Conservation (phyloP, 2,888 invertebrate genomes). For the Caradrina clavipalpis region DNA sequence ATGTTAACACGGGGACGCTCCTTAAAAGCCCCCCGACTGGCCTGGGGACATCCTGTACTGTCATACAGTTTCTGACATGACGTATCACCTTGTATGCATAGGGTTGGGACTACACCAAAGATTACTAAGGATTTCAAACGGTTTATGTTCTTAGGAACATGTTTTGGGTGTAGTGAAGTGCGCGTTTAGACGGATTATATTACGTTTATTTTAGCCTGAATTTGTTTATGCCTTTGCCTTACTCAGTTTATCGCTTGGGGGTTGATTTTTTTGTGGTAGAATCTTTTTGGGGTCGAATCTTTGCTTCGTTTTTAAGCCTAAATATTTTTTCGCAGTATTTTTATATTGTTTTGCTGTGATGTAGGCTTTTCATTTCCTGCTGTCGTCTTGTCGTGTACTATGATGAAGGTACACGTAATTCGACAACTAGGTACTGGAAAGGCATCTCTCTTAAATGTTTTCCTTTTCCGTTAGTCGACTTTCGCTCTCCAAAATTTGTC, state of each 20-base stretch:
- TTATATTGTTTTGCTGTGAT: slow-evolving; percentile 5
- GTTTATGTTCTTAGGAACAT: slow-evolving; percentile 50
- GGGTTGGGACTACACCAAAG: slow-evolving; percentile 63
- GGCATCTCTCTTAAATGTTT: neutral
- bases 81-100: slow-evolving; percentile 68
- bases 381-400: neutral
- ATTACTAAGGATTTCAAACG: slow-evolving; percentile 60
- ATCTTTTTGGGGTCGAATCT: neutral
- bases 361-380: slow-evolving; percentile 10
- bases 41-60: slow-evolving; percentile 79
- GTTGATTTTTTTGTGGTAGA: neutral
- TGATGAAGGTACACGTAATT: slow-evolving; percentile 1
- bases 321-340: slow-evolving; percentile 5
- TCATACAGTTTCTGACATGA: slow-evolving; percentile 76
- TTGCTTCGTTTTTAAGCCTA: neutral
- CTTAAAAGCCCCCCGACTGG: slow-evolving; percentile 75
- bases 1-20: slow-evolving; percentile 64
- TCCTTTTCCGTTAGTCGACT: neutral
- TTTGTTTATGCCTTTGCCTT: slow-evolving; percentile 26
- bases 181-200: slow-evolving; percentile 33
- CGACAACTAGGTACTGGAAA: neutral
- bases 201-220: slow-evolving; percentile 32
- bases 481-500: neutral
- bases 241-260: slow-evolving; percentile 11
- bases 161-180: slow-evolving; percentile 46